Evolutionary conservation across 2,888 invertebrate species (phyloP), one percentile per base, ranked within the genome.

Genomic region (Ctenicera cuprea): DNA sequence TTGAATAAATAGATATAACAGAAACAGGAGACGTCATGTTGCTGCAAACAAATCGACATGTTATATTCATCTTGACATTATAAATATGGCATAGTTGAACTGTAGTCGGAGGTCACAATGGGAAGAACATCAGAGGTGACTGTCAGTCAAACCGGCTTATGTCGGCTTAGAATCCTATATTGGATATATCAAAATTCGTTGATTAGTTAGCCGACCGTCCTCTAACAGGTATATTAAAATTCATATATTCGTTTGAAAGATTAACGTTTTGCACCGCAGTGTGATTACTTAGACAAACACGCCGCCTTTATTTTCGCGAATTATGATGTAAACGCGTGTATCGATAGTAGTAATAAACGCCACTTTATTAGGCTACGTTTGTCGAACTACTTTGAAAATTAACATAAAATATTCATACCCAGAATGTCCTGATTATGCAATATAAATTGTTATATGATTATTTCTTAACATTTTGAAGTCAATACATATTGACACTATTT

Each of bases 21-120:
- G 38, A 20, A 38, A 20, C 38, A 11, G 12, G 12, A 38, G 59
- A 59, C 38, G 59, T 59, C 45, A 62, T 62, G 62, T 62, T 30
- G 62, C 41, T 62, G 62, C 45, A 62, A 62, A 62, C 62, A 62
- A 62, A 62, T 62, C 62, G 62, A 62, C 62, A 45, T 45, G 43
- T 62, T 45, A 45, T 30, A 30, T 43, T 45, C 41, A 43, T 62
- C 62, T 45, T 62, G 62, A 45, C 45, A 62, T 41, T 45, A 62
- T 62, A 62, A 62, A 62, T 62, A 45, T 62, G 62, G 43, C 59
- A 59, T 62, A 30, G 62, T 45, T 62, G 62, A 45, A 59, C 59
- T 38, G 43, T 45, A 45, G 62, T 45, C 62, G 20, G 45, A 38
- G 62, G 62, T 62, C 62, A 62, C 62, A 41, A 62, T 30, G 43